Evolutionary conservation across 35 echinoderm and acorn worm genomes (phyloP).

Genomic region (Heliocidaris erythrogramma): DNA sequence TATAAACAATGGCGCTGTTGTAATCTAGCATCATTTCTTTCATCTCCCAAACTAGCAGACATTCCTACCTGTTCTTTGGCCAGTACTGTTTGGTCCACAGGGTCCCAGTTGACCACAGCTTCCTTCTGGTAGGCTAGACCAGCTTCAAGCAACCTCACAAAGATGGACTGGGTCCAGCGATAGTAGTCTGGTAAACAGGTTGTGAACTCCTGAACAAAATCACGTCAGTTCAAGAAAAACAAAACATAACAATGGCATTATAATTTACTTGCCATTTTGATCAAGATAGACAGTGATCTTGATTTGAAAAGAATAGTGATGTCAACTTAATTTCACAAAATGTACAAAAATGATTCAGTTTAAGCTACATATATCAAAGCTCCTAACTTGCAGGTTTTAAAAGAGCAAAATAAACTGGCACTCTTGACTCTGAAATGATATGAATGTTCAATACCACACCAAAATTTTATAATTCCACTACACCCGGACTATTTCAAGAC

Average conservation of each 20-base stretch:
- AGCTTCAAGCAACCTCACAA: slow-evolving; percentile 78
- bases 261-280: not conserved
- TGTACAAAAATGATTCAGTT: no score
- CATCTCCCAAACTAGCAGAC: not conserved
- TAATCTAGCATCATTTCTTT: not conserved
- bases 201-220: slow-evolving; percentile 69
- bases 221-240: not conserved
- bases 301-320: not conserved
- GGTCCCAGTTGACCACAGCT: slow-evolving; percentile 94
- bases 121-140: slow-evolving; percentile 95
- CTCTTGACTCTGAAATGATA: no score
- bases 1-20: no score
- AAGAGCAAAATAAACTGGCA: no score
- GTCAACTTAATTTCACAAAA: not conserved
- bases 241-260: no score
- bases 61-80: slow-evolving; percentile 94
- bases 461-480: no score
- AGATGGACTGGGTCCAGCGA: slow-evolving; percentile 92
- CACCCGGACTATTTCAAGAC: no score
- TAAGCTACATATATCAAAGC: no score
- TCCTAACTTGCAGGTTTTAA: no score
- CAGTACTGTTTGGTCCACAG: slow-evolving; percentile 94
- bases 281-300: not conserved
- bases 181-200: slow-evolving; percentile 95
- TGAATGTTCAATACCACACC: no score